Evolutionary conservation across 2,888 invertebrate species (phyloP).

Genomic region (Fragum fragum): DNA sequence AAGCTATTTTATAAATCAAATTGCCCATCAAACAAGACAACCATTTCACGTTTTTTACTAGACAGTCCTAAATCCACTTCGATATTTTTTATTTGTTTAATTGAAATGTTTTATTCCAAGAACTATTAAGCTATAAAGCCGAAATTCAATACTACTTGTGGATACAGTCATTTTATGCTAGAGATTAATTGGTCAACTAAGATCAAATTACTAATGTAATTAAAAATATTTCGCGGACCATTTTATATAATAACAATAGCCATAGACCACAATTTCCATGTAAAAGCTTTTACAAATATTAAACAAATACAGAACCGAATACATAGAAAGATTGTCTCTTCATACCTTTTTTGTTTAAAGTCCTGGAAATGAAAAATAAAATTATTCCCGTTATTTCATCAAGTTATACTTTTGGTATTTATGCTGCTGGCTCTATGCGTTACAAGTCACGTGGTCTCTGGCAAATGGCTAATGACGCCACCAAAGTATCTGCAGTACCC

Average conservation of each 20-base stretch:
- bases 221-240: neutral
- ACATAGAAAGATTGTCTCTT: neutral
- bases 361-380: neutral
- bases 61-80: no score
- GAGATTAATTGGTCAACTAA: neutral
- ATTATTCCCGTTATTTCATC: neutral
- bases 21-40: no score
- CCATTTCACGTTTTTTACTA: no score
- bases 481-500: constrained; percentile 21
- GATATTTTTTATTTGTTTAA: no score
- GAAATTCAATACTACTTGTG: neutral
- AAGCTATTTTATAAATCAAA: no score
- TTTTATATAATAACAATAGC: neutral
- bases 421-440: neutral
- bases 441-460: constrained; percentile 5
- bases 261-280: neutral
- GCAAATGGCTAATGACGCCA: constrained; percentile 14
- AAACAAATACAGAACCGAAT: neutral
- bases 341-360: neutral
- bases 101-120: no score
- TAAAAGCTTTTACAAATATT: neutral
- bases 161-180: neutral
- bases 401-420: constrained; percentile 13
- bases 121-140: no score
- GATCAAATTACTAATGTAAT: constrained; percentile 1